Conservation (phyloP, 2,113 vertebrate species). For the Serinus canaria region DNA sequence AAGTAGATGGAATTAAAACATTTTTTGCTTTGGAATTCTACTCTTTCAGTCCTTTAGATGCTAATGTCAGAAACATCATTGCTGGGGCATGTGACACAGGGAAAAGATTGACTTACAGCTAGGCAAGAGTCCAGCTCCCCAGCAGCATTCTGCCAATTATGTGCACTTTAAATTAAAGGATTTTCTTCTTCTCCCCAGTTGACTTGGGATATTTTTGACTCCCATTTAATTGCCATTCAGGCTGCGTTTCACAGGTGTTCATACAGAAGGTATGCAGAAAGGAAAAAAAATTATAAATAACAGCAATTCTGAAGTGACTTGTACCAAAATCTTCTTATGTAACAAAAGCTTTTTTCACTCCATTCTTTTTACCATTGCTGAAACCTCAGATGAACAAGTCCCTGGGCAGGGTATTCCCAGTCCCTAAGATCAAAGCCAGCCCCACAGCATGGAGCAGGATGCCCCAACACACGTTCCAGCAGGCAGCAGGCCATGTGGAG, state of each 20-base stretch:
- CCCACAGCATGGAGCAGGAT: background rate
- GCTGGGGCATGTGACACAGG: background rate
- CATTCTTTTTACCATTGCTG: background rate
- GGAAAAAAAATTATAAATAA: background rate
- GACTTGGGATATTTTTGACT: background rate
- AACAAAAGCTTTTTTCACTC: background rate
- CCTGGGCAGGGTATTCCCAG: background rate
- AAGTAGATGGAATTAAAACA: background rate
- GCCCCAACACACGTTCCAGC: background rate
- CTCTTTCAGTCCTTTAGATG: background rate
- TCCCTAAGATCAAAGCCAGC: background rate
- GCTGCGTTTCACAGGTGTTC: background rate
- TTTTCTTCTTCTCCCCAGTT: background rate
- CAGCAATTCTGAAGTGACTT: background rate
- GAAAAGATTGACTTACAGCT: background rate
- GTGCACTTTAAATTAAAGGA: background rate
- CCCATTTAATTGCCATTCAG: background rate
- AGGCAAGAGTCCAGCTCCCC: background rate
- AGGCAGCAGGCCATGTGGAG: constrained; percentile 4
- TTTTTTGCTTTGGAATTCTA: background rate
- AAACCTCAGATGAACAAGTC: background rate
- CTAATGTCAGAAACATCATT: background rate
- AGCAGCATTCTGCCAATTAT: background rate
- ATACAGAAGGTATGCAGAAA: background rate
- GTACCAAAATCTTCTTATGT: background rate